phyloP scores from a whole-genome alignment of 2,888 invertebrate genomes.

The Melinopterus prodromus region DNA sequence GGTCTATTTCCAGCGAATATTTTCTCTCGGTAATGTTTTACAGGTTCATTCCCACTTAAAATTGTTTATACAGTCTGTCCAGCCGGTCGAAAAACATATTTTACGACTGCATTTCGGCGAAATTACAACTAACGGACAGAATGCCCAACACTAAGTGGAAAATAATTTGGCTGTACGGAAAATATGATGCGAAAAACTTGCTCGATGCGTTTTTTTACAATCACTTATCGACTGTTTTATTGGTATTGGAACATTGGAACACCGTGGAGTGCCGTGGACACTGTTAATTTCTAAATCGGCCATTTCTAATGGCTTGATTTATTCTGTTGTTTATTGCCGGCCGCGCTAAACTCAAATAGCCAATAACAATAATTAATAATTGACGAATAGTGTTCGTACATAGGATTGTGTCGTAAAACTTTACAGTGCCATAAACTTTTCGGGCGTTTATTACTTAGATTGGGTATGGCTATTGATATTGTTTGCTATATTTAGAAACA shows the following conservation, averaged over 20 bases:
- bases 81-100: neutral
- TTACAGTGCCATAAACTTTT: slow-evolving; percentile 4
- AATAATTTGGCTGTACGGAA: too few relatives aligned
- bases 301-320: neutral
- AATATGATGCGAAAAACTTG: too few relatives aligned
- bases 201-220: too few relatives aligned
- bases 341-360: neutral
- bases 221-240: neutral
- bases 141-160: neutral
- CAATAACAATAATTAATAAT: slow-evolving; percentile 4
- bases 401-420: neutral
- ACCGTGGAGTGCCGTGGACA: neutral
- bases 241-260: neutral
- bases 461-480: neutral
- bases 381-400: slow-evolving; percentile 4
- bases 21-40: neutral
- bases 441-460: slow-evolving; percentile 4
- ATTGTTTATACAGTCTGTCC: slow-evolving; percentile 4
- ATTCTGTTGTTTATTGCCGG: neutral
- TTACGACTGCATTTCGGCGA: neutral
- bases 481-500: slow-evolving; percentile 4
- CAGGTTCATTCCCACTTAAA: slow-evolving; percentile 4
- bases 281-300: slow-evolving; percentile 4
- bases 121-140: neutral
- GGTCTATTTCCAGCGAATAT: neutral